These are phyloP conservation scores for Podiceps cristatus DNA, from an alignment of 2,113 vertebrate species.

Conservation along the genomic window DNA sequence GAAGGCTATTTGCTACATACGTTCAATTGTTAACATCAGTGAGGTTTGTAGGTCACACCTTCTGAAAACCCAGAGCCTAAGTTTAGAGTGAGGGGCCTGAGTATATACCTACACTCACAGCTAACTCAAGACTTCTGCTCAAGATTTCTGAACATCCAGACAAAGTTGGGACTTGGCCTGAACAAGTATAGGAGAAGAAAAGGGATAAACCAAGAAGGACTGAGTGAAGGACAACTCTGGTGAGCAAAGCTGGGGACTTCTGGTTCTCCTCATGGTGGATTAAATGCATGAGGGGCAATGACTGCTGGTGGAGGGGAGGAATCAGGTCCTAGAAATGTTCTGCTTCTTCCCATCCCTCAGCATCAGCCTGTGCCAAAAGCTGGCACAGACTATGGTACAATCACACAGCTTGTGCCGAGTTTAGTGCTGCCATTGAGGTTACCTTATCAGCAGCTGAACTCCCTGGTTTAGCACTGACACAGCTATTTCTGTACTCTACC, in stretches of 20 bases:
- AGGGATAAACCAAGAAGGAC: not conserved
- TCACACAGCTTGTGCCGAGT: not conserved
- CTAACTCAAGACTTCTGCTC: not conserved
- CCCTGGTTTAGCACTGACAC: not conserved
- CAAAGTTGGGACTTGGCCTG: not conserved
- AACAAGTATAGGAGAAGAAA: not conserved
- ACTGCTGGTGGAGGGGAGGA: not conserved
- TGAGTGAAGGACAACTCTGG: not conserved
- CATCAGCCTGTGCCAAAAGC: not conserved
- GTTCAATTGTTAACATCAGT: not conserved
- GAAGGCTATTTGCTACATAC: not conserved
- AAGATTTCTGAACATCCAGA: not conserved
- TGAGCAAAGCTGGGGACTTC: not conserved
- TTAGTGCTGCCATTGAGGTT: not conserved
- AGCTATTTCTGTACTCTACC: not conserved
- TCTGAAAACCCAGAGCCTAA: not conserved
- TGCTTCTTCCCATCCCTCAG: not conserved
- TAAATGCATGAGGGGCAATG: fast-evolving
- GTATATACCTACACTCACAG: not conserved
- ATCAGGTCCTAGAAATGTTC: not conserved
- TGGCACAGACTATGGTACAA: not conserved
- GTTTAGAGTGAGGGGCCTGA: not conserved
- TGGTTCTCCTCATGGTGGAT: not conserved
- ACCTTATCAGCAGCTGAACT: not conserved
- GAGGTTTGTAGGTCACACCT: constrained; percentile 37